Conservation (phyloP, 2,113 vertebrate species). For the Phyllostomus discolor region DNA sequence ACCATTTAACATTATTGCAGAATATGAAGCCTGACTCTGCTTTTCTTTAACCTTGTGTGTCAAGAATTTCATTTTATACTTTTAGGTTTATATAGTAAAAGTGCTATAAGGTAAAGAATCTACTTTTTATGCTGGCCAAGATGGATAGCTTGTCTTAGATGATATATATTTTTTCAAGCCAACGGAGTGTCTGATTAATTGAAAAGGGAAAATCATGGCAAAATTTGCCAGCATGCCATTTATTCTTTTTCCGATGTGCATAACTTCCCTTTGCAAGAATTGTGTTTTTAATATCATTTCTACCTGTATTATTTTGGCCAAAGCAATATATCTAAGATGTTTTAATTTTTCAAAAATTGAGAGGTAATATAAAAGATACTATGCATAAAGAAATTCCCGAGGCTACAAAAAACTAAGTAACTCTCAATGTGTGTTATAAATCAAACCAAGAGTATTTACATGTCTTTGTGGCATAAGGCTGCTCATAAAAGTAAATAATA, state of each 20-base stretch:
- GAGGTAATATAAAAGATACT: not conserved
- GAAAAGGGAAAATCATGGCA: slow-evolving; percentile 24
- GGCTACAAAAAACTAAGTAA: not conserved
- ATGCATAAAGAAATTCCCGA: not conserved
- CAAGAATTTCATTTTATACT: not conserved
- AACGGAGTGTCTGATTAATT: slow-evolving; percentile 57
- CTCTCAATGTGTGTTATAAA: not conserved
- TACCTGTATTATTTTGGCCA: not conserved
- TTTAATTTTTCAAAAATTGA: not conserved
- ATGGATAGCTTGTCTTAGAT: slow-evolving; percentile 53
- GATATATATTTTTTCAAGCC: slow-evolving; percentile 52
- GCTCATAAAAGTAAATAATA: not conserved
- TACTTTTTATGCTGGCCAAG: not conserved
- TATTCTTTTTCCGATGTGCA: not conserved
- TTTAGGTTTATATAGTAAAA: slow-evolving; percentile 36
- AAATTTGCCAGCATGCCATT: slow-evolving; percentile 23
- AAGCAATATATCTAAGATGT: not conserved
- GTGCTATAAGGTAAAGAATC: slow-evolving; percentile 32
- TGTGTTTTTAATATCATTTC: slow-evolving; percentile 31
- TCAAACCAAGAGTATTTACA: not conserved
- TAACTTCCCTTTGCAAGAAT: not conserved
- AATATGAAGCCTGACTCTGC: slow-evolving; percentile 57
- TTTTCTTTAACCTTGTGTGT: slow-evolving; percentile 48
- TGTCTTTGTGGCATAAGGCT: not conserved
- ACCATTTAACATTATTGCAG: slow-evolving; percentile 52